Conservation (phyloP, 2,113 vertebrate species). For the Actenoides lindsayi region DNA sequence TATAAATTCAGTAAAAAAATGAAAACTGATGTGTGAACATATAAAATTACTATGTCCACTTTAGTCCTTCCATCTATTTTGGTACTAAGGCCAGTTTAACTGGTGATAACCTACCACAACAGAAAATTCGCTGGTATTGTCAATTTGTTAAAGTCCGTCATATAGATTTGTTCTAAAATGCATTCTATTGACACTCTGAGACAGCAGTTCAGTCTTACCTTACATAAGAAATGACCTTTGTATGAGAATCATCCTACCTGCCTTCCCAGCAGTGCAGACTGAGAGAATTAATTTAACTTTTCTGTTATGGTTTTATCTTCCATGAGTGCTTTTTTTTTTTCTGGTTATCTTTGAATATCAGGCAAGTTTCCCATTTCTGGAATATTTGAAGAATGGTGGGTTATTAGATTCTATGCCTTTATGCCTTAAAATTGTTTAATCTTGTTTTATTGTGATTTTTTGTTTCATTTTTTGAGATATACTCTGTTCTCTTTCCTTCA, state of each 20-base stretch:
- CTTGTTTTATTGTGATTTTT: background rate
- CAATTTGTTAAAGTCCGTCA: background rate
- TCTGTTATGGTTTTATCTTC: conserved; percentile 31
- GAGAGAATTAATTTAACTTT: conserved; percentile 21
- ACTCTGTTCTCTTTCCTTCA: background rate
- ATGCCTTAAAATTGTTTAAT: conserved; percentile 7
- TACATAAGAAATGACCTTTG: background rate
- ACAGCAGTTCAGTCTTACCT: background rate
- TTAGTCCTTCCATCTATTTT: background rate
- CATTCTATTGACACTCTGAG: background rate
- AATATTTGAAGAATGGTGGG: background rate
- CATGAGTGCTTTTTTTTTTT: background rate
- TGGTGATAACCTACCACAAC: background rate
- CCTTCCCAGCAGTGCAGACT: background rate
- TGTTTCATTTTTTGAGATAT: background rate
- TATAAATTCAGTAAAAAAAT: background rate
- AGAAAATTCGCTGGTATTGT: background rate
- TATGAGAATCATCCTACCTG: background rate
- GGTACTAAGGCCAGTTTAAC: background rate
- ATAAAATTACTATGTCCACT: background rate
- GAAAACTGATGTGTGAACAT: background rate
- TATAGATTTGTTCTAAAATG: background rate
- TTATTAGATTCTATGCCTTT: conserved; percentile 21
- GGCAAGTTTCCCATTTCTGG: conserved; percentile 36
- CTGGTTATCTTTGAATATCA: conserved; percentile 12